Evolutionary conservation across 2,888 invertebrate species (phyloP).

Genomic region (Cylindroiulus punctatus): DNA sequence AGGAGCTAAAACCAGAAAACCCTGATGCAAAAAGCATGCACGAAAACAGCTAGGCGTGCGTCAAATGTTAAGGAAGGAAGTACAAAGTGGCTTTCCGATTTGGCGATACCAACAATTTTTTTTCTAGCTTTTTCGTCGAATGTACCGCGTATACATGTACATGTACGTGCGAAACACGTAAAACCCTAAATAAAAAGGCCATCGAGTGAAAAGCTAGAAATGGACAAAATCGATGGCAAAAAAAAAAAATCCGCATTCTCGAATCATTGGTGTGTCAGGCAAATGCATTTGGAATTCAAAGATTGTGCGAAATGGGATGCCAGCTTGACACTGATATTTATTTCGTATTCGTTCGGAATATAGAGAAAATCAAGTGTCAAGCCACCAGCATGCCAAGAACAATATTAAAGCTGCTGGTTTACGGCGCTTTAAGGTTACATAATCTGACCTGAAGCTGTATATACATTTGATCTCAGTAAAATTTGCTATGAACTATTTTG

Average conservation of each 20-base stretch:
- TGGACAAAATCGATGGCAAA: slow-evolving; percentile 29
- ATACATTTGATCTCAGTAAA: too few species aligned
- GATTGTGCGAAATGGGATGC: slow-evolving; percentile 43
- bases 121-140: background rate
- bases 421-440: background rate
- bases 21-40: background rate
- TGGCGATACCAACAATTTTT: slow-evolving; percentile 23
- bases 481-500: too few species aligned
- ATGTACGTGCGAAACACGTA: slow-evolving; percentile 33
- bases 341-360: slow-evolving; percentile 16
- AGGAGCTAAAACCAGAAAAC: background rate
- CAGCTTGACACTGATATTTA: slow-evolving; percentile 31
- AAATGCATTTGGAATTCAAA: slow-evolving; percentile 47
- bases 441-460: background rate
- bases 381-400: background rate
- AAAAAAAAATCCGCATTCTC: slow-evolving; percentile 39
- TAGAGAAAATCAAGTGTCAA: slow-evolving; percentile 35
- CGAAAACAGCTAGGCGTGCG: slow-evolving; percentile 37
- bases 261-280: slow-evolving; percentile 45
- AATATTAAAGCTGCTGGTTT: slow-evolving; percentile 1
- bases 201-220: slow-evolving; percentile 30
- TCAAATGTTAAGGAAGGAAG: slow-evolving; percentile 30
- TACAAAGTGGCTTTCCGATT: slow-evolving; percentile 45
- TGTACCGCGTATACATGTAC: too few species aligned
- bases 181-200: slow-evolving; percentile 42